phyloP scores from a whole-genome alignment of 2,888 invertebrate species.

The Loripinus fragilis region DNA sequence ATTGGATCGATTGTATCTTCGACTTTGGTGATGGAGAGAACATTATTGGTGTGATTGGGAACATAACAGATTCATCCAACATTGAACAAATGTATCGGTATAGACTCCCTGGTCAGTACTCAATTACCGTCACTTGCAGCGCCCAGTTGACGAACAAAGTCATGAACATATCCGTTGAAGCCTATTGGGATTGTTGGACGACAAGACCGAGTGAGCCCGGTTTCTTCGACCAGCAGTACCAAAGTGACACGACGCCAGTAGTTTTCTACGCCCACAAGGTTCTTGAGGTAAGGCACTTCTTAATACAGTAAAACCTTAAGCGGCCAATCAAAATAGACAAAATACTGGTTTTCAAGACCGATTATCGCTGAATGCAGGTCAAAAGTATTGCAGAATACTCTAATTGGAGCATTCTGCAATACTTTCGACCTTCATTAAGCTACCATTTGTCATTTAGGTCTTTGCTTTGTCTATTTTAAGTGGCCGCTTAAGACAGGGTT shows the following conservation, averaged over 20 bases:
- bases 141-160: background rate
- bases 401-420: too few relatives aligned
- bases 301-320: too few relatives aligned
- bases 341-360: too few relatives aligned
- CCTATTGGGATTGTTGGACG: slow-evolving; percentile 35
- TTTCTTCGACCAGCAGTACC: slow-evolving; percentile 22
- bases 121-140: slow-evolving; percentile 10
- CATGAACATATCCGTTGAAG: background rate
- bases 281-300: background rate
- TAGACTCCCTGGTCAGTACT: background rate
- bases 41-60: background rate
- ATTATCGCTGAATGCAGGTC: too few relatives aligned
- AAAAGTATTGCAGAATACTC: too few relatives aligned
- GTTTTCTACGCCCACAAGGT: background rate
- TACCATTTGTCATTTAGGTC: too few relatives aligned
- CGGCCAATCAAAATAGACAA: too few relatives aligned
- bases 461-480: too few relatives aligned
- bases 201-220: background rate
- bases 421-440: too few relatives aligned
- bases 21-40: background rate
- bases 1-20: slow-evolving; percentile 22
- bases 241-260: background rate
- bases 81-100: background rate
- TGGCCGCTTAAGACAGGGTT: too few relatives aligned
- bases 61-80: background rate